phyloP scores from a whole-genome alignment of 2,113 vertebrate genomes.

The Sciurus niger region DNA sequence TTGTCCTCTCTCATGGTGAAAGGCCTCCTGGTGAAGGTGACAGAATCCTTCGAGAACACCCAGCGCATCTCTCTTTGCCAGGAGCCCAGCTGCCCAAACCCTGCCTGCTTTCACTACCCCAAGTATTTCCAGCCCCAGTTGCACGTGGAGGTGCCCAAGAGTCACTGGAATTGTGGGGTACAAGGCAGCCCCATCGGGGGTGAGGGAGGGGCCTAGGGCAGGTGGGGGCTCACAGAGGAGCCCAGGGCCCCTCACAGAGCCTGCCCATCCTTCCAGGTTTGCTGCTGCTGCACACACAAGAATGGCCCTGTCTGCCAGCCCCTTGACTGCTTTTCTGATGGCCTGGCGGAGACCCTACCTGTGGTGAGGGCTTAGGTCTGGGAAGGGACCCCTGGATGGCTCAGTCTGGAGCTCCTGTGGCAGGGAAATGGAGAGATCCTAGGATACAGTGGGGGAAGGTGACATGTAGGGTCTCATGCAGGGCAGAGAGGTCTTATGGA shows the following conservation, averaged over 20 bases:
- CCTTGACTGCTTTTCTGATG: slow-evolving; percentile 82
- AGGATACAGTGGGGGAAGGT: no score
- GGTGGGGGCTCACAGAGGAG: not conserved
- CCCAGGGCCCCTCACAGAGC: not conserved
- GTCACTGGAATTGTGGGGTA: slow-evolving; percentile 67
- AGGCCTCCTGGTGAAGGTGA: slow-evolving; percentile 87
- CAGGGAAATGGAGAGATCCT: not conserved
- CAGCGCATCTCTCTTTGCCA: slow-evolving; percentile 76
- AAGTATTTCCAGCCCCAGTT: slow-evolving; percentile 81
- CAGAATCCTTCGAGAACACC: slow-evolving; percentile 89
- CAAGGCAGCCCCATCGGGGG: rapidly evolving
- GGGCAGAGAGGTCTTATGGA: not conserved
- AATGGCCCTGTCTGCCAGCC: slow-evolving; percentile 45
- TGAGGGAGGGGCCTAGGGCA: rapidly evolving
- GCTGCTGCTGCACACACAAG: slow-evolving; percentile 3
- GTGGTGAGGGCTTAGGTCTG: slow-evolving; percentile 84
- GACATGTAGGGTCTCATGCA: not conserved
- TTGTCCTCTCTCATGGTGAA: slow-evolving; percentile 76
- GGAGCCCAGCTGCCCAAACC: slow-evolving; percentile 53
- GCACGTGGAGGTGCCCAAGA: slow-evolving; percentile 47
- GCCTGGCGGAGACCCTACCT: slow-evolving; percentile 82
- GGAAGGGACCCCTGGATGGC: not conserved
- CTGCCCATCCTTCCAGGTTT: slow-evolving; percentile 57
- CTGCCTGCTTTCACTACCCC: slow-evolving; percentile 88
- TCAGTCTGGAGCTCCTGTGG: not conserved